Evolutionary conservation across 2,888 invertebrate species (phyloP).

Genomic region (Atherix ibis): DNA sequence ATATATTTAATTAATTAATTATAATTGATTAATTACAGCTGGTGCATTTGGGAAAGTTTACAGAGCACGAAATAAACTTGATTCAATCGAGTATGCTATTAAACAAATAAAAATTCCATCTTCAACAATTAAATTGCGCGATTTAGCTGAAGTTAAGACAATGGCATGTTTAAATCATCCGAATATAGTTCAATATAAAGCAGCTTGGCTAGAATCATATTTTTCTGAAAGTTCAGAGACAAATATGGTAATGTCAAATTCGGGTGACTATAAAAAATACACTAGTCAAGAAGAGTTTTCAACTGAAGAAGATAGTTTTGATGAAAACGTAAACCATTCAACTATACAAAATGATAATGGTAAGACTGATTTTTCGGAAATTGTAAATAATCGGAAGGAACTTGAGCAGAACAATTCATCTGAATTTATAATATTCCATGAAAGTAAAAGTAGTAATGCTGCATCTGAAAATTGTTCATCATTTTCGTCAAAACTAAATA

Average conservation of each 20-base stretch:
- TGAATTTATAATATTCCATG: constrained; percentile 13
- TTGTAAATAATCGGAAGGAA: background rate
- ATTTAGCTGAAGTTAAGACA: constrained; percentile 63
- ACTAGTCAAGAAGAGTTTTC: background rate
- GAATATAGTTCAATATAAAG: constrained; percentile 69
- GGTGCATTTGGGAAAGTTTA: constrained; percentile 67
- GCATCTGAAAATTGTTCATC: background rate
- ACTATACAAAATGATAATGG: background rate
- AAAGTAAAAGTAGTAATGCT: background rate
- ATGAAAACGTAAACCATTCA: background rate
- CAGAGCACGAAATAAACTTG: constrained; percentile 56
- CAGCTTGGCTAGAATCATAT: constrained; percentile 63
- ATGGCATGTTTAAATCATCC: constrained; percentile 62
- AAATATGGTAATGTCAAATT: background rate
- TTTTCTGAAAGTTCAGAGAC: constrained; percentile 28
- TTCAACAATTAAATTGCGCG: constrained; percentile 43
- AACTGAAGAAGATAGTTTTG: no score
- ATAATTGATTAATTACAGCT: constrained; percentile 3
- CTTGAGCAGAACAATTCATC: no score
- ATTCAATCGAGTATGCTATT: constrained; percentile 62
- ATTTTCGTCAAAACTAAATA: no score
- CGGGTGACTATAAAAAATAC: background rate
- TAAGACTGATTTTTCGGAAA: no score
- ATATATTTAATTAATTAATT: background rate
- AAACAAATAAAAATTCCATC: constrained; percentile 58